Evolutionary conservation across 2,113 vertebrate species (phyloP).

Genomic region (Fregetta grallaria): DNA sequence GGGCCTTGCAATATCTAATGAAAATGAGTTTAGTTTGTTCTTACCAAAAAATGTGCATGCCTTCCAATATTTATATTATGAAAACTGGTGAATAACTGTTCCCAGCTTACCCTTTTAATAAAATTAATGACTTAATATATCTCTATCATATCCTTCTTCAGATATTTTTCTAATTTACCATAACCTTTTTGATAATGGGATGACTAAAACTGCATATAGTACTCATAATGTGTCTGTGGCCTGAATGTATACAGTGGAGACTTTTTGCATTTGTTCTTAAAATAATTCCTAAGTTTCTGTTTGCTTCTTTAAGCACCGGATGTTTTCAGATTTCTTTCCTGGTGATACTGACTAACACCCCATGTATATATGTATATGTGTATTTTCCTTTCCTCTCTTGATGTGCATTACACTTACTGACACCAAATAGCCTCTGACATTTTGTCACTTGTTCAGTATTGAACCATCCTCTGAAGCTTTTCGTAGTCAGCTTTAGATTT

Average conservation of each 20-base stretch:
- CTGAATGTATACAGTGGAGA: not conserved
- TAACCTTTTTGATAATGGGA: not conserved
- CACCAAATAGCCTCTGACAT: not conserved
- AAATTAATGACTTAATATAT: not conserved
- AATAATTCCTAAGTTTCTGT: not conserved
- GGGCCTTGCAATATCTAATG: not conserved
- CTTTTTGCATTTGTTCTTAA: not conserved
- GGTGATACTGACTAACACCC: not conserved
- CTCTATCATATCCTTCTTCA: not conserved
- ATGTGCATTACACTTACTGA: not conserved
- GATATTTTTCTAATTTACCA: not conserved
- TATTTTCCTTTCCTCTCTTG: not conserved
- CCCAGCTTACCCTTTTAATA: not conserved
- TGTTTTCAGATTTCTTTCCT: not conserved
- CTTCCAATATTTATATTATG: not conserved
- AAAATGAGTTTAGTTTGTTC: not conserved
- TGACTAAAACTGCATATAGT: not conserved
- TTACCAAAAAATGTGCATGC: not conserved
- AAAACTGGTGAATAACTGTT: not conserved
- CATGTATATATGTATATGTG: not conserved
- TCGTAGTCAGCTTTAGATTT: not conserved
- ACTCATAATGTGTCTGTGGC: not conserved
- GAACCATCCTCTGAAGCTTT: not conserved
- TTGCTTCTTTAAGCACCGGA: not conserved
- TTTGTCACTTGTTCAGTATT: conserved; percentile 16